These are phyloP conservation scores for Eupristina koningsbergeri DNA, from an alignment of 1,140 invertebrate species.

Conservation along the genomic window DNA sequence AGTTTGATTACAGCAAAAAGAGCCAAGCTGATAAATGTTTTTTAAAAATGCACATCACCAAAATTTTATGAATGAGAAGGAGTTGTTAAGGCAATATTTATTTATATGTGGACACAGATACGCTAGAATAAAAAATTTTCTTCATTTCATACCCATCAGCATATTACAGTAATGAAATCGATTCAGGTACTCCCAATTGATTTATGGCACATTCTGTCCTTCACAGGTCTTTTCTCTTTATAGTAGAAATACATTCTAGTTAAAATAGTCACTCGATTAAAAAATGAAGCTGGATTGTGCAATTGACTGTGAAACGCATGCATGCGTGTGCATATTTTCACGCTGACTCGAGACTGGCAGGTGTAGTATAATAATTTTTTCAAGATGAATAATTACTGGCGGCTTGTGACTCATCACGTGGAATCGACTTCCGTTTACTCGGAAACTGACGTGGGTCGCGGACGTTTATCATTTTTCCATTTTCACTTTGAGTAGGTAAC, in stretches of 20 bases:
- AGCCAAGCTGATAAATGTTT: background rate
- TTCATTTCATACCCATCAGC: too few relatives aligned
- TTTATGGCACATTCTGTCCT: too few relatives aligned
- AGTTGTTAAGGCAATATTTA: too few relatives aligned
- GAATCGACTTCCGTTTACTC: constrained; percentile 1
- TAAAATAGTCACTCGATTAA: background rate
- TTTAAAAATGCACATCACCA: background rate
- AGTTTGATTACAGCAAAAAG: background rate
- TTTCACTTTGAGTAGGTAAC: background rate
- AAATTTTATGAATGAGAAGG: too few relatives aligned
- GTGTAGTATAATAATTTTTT: constrained; percentile 30
- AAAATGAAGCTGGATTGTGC: constrained; percentile 2
- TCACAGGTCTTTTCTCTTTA: too few relatives aligned
- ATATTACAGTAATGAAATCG: too few relatives aligned
- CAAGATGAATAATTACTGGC: background rate
- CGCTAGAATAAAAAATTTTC: too few relatives aligned
- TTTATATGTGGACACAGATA: too few relatives aligned
- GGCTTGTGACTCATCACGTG: constrained; percentile 15
- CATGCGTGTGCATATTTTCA: background rate
- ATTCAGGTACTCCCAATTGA: too few relatives aligned
- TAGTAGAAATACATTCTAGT: background rate
- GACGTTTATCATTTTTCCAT: background rate
- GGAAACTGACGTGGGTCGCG: background rate
- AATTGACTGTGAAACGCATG: background rate
- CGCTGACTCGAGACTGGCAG: background rate